These are phyloP conservation scores for Blastobasis adustella DNA, from an alignment of 2,888 invertebrate species.

Conservation along the genomic window DNA sequence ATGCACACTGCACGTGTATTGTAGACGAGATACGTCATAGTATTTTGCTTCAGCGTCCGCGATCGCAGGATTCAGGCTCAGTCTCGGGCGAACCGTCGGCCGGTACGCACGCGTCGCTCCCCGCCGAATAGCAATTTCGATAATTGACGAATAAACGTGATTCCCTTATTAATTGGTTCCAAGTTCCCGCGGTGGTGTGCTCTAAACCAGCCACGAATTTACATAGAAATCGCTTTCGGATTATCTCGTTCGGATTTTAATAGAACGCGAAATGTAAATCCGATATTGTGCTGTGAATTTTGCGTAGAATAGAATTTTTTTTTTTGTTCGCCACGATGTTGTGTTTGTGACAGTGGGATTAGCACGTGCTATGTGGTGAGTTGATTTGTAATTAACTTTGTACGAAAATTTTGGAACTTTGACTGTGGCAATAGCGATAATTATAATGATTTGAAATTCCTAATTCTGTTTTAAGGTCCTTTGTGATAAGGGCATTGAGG, in stretches of 20 bases:
- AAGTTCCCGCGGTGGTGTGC: slow-evolving; percentile 10
- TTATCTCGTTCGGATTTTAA: slow-evolving; percentile 11
- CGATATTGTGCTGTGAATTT: slow-evolving; percentile 15
- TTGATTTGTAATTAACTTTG: background rate
- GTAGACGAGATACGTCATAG: too few species aligned
- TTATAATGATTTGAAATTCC: too few species aligned
- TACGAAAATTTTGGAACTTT: too few species aligned
- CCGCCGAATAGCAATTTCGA: slow-evolving; percentile 10
- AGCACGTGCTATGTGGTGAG: slow-evolving; percentile 3
- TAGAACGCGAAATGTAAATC: slow-evolving; percentile 12
- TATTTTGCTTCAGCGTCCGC: too few species aligned
- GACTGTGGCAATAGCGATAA: too few species aligned
- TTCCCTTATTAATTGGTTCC: slow-evolving; percentile 20
- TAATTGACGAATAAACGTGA: slow-evolving; percentile 20
- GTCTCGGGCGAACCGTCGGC: slow-evolving; percentile 4
- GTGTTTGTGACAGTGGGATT: slow-evolving; percentile 4
- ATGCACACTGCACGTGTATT: too few species aligned
- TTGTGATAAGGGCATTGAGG: too few species aligned
- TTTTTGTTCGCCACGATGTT: background rate
- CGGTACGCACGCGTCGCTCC: slow-evolving; percentile 7
- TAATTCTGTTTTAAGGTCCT: too few species aligned
- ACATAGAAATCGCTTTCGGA: slow-evolving; percentile 23
- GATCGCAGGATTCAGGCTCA: slow-evolving; percentile 3
- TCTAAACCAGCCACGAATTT: slow-evolving; percentile 16
- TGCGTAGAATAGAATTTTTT: slow-evolving; percentile 12